Percentiles rank a stretch among this genome's conserved stretches.
Evolutionary conservation across 2,888 invertebrate species (phyloP).

Genomic region (Calliphora vomitoria): DNA sequence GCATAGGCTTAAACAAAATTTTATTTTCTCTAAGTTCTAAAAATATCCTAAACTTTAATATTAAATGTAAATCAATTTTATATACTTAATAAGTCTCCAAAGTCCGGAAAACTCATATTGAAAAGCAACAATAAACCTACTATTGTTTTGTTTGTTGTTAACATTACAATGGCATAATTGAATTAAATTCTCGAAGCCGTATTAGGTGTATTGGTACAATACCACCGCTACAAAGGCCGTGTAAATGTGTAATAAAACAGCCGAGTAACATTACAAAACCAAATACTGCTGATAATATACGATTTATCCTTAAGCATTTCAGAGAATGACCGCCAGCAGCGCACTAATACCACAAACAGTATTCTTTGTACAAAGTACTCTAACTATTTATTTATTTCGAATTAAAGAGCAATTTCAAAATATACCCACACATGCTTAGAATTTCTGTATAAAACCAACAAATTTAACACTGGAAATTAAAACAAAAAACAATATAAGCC

Average conservation of each 20-base stretch:
- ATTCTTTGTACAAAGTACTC: neutral
- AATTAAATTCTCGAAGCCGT: constrained; percentile 65
- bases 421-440: neutral
- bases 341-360: neutral
- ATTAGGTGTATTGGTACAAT: constrained; percentile 18
- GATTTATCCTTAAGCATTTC: constrained; percentile 59
- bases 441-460: too few species aligned
- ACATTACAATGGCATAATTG: constrained; percentile 63
- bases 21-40: neutral
- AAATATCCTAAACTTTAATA: neutral
- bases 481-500: too few species aligned
- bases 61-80: too few species aligned
- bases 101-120: neutral
- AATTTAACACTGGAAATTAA: too few species aligned
- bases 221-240: constrained; percentile 1
- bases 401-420: too few species aligned
- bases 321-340: constrained; percentile 32
- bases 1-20: too few species aligned
- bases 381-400: too few species aligned
- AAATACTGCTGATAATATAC: constrained; percentile 53
- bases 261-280: constrained; percentile 42
- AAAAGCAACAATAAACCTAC: neutral
- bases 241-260: constrained; percentile 23
- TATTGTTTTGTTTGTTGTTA: constrained; percentile 43
- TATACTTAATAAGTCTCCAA: too few species aligned